phyloP scores from a whole-genome alignment of 2,113 vertebrate genomes.

The Tragelaphus imberbis region DNA sequence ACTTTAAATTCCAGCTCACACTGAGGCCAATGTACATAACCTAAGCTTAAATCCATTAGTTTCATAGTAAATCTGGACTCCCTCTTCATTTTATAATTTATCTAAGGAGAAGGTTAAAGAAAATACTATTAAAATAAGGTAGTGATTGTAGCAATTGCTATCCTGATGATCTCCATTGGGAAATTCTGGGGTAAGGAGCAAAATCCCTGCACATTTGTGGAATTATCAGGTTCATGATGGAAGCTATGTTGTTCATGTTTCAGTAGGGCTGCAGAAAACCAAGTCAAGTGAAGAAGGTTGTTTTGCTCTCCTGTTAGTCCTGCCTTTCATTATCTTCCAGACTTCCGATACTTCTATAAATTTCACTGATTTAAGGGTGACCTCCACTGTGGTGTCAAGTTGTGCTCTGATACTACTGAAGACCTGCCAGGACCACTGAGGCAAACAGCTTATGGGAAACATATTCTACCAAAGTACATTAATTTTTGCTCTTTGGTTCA shows the following conservation, averaged over 20 bases:
- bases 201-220: background rate
- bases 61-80: background rate
- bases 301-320: background rate
- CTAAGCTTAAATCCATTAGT: background rate
- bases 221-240: background rate
- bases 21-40: background rate
- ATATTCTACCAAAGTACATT: background rate
- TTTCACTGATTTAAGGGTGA: background rate
- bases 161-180: background rate
- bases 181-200: background rate
- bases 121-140: background rate
- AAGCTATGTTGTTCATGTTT: background rate
- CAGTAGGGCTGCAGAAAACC: fast-evolving
- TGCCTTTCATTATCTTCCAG: background rate
- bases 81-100: background rate
- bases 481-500: background rate
- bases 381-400: background rate
- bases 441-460: background rate
- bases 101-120: background rate
- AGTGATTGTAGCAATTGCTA: background rate
- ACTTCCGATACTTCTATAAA: background rate
- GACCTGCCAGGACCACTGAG: background rate
- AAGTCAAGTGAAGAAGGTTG: background rate
- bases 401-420: background rate
- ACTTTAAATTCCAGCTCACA: background rate